Conservation (phyloP, 2,113 vertebrate species). For the Ibidorhyncha struthersii region DNA sequence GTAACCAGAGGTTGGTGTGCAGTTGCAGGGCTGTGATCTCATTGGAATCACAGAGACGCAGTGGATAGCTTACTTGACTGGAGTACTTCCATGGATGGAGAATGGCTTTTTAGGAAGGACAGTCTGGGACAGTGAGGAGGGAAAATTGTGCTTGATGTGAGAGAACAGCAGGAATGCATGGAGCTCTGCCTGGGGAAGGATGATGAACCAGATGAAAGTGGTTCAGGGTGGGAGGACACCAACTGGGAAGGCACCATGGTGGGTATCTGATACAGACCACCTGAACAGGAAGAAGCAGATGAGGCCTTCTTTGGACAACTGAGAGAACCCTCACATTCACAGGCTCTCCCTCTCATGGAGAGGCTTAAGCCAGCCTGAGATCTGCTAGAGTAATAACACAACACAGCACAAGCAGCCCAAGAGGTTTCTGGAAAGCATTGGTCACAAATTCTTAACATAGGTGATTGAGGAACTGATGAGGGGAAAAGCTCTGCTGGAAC, state of each 20-base stretch:
- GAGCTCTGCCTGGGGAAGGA: background rate
- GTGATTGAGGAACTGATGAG: background rate
- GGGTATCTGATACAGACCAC: background rate
- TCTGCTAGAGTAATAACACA: background rate
- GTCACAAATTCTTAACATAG: background rate
- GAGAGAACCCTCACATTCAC: background rate
- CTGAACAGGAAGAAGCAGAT: background rate
- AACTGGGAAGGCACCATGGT: background rate
- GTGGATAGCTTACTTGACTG: background rate
- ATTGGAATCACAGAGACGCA: accelerated
- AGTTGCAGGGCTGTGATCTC: background rate
- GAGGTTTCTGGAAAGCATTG: background rate
- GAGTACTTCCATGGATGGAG: background rate
- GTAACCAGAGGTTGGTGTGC: background rate
- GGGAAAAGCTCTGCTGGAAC: background rate
- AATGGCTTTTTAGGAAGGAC: background rate
- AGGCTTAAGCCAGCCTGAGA: background rate
- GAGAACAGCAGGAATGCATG: background rate
- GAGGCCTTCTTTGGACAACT: background rate
- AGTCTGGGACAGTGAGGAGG: background rate
- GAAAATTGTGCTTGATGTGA: background rate
- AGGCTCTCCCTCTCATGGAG: background rate
- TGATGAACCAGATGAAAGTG: background rate
- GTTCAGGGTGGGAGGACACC: background rate
- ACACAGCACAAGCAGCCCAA: background rate